Percentiles rank a stretch among this genome's conserved stretches.
Conservation (phyloP, 2,797 vertebrate genomes). For the Luscinia megarhynchos region DNA sequence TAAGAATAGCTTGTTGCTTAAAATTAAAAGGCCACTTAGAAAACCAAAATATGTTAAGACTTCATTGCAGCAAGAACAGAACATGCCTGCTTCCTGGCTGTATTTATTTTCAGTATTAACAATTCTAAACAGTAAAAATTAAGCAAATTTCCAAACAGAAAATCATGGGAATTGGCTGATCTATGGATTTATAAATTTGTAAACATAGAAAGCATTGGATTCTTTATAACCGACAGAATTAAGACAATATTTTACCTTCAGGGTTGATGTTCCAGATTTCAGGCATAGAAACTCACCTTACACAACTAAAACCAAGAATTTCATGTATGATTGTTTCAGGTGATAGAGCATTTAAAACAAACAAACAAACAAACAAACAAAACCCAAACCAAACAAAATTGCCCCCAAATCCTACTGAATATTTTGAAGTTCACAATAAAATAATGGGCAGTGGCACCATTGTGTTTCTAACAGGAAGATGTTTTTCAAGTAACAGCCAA, state of each 20-base stretch:
- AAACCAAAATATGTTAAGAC: neutral
- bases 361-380: neutral
- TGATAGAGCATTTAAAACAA: neutral
- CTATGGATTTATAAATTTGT: neutral
- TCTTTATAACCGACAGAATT: neutral
- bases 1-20: neutral
- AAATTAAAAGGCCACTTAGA: neutral
- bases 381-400: neutral
- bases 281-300: neutral
- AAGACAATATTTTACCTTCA: neutral
- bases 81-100: neutral
- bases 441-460: neutral
- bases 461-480: neutral
- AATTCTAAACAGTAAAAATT: neutral
- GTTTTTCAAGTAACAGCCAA: neutral
- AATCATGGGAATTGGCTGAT: neutral
- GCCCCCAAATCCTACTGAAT: rapidly evolving
- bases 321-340: neutral
- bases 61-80: neutral
- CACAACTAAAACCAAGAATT: neutral
- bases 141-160: neutral
- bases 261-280: neutral
- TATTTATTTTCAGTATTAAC: neutral
- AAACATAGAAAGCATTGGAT: neutral
- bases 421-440: neutral